Evolutionary conservation across 2,888 invertebrate species (phyloP).

Genomic region (Kuschelorhynchus macadamiae): DNA sequence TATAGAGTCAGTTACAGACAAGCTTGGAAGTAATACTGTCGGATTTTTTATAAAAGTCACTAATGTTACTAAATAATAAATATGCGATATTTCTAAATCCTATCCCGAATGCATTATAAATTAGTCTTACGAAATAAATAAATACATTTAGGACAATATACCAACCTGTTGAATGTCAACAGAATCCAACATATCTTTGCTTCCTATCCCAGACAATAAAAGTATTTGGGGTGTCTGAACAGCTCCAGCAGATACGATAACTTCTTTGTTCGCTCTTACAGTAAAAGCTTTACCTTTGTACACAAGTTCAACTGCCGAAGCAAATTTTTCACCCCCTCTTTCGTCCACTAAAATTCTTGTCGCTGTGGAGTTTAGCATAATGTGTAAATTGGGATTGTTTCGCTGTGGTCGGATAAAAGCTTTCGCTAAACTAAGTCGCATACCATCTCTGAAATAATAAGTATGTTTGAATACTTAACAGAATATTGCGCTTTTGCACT

Average conservation of each 20-base stretch:
- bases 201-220: constrained; percentile 77
- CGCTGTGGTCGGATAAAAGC: constrained; percentile 75
- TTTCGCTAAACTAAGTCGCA: constrained; percentile 70
- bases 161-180: constrained; percentile 71
- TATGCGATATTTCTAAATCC: too few species aligned
- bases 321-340: constrained; percentile 65
- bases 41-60: too few species aligned
- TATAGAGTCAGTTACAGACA: too few species aligned
- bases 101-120: too few species aligned
- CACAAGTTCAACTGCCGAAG: constrained; percentile 74
- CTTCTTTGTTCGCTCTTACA: constrained; percentile 72
- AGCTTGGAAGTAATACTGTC: too few species aligned
- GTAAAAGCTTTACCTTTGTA: constrained; percentile 69
- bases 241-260: constrained; percentile 72
- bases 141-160: too few species aligned
- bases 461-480: too few species aligned
- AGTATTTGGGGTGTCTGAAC: constrained; percentile 78
- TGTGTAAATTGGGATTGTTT: constrained; percentile 72
- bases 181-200: constrained; percentile 72
- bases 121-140: too few species aligned
- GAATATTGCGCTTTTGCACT: too few species aligned
- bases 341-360: constrained; percentile 71
- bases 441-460: constrained; percentile 47
- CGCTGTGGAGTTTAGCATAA: constrained; percentile 74
- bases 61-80: too few species aligned